phyloP scores from a whole-genome alignment of 2,113 vertebrate genomes.

The Panthera tigris region DNA sequence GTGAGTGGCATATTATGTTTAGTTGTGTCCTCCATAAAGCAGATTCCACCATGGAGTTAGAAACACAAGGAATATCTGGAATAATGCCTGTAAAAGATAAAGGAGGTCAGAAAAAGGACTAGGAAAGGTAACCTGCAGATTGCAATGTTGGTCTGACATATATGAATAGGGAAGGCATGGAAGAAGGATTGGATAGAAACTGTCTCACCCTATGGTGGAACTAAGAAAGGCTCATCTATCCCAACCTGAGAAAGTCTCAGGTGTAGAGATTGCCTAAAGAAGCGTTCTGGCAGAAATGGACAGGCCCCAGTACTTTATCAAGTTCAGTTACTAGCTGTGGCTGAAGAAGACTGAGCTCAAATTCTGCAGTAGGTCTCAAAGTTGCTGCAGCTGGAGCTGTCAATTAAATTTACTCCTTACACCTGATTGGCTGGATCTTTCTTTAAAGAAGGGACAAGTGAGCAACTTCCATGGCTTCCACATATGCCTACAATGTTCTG shows the following conservation, averaged over 20 bases:
- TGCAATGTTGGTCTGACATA: neutral
- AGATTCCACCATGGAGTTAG: neutral
- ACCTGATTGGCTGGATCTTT: neutral
- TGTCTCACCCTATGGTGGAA: neutral
- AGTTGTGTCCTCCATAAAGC: neutral
- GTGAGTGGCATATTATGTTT: neutral
- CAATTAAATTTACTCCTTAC: neutral
- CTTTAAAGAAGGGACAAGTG: neutral
- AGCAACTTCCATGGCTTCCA: neutral
- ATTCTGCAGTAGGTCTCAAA: neutral
- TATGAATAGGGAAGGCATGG: neutral
- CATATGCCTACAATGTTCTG: neutral
- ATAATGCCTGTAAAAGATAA: neutral
- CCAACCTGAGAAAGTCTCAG: neutral
- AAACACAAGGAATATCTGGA: neutral
- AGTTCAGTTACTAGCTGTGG: neutral
- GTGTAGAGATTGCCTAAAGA: neutral
- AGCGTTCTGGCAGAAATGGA: neutral
- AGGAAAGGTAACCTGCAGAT: neutral
- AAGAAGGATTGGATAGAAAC: neutral
- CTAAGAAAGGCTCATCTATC: neutral
- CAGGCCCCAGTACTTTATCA: neutral
- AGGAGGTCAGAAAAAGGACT: neutral
- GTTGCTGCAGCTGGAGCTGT: neutral
- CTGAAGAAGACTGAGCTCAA: neutral